Evolutionary conservation across 2,113 vertebrate species (phyloP).

Genomic region (Podarcis cretensis): DNA sequence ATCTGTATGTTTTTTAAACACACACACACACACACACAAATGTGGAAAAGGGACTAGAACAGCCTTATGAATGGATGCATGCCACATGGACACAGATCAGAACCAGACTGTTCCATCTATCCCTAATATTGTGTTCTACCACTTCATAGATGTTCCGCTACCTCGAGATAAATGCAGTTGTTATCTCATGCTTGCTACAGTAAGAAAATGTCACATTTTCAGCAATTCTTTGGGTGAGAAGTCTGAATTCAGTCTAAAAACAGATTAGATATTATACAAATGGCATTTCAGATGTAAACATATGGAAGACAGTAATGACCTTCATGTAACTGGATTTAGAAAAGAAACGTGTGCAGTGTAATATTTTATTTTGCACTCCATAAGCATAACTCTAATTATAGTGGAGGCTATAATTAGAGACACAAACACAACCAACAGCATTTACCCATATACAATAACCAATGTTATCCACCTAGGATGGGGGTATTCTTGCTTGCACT

Average conservation of each 20-base stretch:
- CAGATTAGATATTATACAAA: slow-evolving; percentile 12
- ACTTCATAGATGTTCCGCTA: not conserved
- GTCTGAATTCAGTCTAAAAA: not conserved
- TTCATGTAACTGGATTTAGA: not conserved
- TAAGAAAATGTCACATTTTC: not conserved
- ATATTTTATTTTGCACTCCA: slow-evolving; percentile 13
- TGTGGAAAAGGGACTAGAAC: too few relatives aligned
- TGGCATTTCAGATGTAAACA: not conserved
- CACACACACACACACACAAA: too few relatives aligned
- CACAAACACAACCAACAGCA: not conserved
- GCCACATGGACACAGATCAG: too few relatives aligned
- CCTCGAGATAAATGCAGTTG: not conserved
- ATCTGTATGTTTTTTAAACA: too few relatives aligned
- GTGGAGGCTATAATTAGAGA: not conserved
- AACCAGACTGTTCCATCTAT: too few relatives aligned
- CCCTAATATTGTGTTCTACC: not conserved
- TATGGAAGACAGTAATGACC: not conserved
- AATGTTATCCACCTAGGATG: not conserved
- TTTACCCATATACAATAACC: slow-evolving; percentile 4
- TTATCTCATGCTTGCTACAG: not conserved
- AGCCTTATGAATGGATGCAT: too few relatives aligned
- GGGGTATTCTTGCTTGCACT: slow-evolving; percentile 16
- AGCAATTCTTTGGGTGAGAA: not conserved
- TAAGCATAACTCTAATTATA: not conserved
- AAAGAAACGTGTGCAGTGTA: not conserved